Percentiles rank a stretch among this genome's conserved stretches.
These are phyloP conservation scores for Diprion similis DNA, from an alignment of 1,140 invertebrate genomes.

Conservation along the genomic window DNA sequence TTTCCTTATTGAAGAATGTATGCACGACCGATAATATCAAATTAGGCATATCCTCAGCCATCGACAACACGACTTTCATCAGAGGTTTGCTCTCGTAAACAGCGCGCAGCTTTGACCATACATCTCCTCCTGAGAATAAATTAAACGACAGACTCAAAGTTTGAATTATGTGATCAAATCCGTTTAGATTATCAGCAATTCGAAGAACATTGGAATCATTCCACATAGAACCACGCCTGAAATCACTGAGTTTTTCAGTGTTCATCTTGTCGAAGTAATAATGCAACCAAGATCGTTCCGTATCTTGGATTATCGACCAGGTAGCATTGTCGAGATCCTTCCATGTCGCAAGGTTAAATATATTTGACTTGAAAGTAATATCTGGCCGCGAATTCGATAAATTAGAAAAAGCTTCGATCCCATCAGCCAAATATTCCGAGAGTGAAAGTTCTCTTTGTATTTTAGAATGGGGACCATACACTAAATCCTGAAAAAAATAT, in stretches of 20 bases:
- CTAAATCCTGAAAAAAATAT: background rate
- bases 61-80: slow-evolving; percentile 41
- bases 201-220: no score
- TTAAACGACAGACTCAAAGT: background rate
- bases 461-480: background rate
- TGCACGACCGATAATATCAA: slow-evolving; percentile 42
- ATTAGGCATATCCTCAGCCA: slow-evolving; percentile 52
- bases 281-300: slow-evolving; percentile 41
- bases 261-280: background rate
- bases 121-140: slow-evolving; percentile 41
- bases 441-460: background rate
- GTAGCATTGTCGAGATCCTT: slow-evolving; percentile 44
- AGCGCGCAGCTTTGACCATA: slow-evolving; percentile 46
- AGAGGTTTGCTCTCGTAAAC: slow-evolving; percentile 41
- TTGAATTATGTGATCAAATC: background rate
- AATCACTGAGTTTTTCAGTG: background rate
- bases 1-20: slow-evolving; percentile 51
- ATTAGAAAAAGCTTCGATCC: slow-evolving; percentile 29
- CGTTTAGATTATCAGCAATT: background rate
- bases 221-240: no score
- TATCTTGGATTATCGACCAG: slow-evolving; percentile 26
- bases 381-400: slow-evolving; percentile 22
- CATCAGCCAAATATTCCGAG: background rate
- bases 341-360: slow-evolving; percentile 49
- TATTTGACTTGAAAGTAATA: slow-evolving; percentile 36